A percentile compares a stretch with the other conserved stretches of the same genome.
Conservation (phyloP, 1,140 invertebrate species). For the Holcopasites calliopsidis region DNA sequence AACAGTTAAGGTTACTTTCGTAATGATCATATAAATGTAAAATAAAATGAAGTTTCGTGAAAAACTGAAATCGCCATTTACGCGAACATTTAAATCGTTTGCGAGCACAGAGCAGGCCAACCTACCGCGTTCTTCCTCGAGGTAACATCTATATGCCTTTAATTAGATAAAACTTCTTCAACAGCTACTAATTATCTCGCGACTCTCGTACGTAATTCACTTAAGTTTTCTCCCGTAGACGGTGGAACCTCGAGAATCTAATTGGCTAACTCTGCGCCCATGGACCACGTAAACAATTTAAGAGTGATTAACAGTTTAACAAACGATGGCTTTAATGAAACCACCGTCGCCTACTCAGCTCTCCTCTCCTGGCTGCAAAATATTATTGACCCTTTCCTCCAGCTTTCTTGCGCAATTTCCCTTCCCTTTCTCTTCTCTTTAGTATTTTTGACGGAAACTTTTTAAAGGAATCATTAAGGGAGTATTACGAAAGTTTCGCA, state of each 20-base stretch:
- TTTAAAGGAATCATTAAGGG: constrained; percentile 21
- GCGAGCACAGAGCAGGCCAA: not conserved
- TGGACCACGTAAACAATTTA: constrained; percentile 41
- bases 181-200: constrained; percentile 42
- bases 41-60: too few species aligned
- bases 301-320: constrained; percentile 38
- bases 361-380: not conserved
- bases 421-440: too few species aligned
- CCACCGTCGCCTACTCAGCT: not conserved
- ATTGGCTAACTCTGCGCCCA: constrained; percentile 8
- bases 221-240: constrained; percentile 38
- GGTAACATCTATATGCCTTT: constrained; percentile 41
- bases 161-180: constrained; percentile 47
- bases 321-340: constrained; percentile 41
- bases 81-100: constrained; percentile 2
- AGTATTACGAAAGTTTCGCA: constrained; percentile 15
- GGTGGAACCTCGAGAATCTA: constrained; percentile 10
- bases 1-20: too few species aligned
- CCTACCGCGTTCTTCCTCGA: not conserved
- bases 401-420: not conserved
- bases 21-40: too few species aligned
- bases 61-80: constrained; percentile 6
- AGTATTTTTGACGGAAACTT: constrained; percentile 8
- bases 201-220: constrained; percentile 43
- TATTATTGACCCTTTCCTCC: constrained; percentile 6